Percentiles rank a stretch among this genome's conserved stretches.
phyloP scores from a whole-genome alignment of 1,140 invertebrate genomes.

The Temnothorax nylanderi region DNA sequence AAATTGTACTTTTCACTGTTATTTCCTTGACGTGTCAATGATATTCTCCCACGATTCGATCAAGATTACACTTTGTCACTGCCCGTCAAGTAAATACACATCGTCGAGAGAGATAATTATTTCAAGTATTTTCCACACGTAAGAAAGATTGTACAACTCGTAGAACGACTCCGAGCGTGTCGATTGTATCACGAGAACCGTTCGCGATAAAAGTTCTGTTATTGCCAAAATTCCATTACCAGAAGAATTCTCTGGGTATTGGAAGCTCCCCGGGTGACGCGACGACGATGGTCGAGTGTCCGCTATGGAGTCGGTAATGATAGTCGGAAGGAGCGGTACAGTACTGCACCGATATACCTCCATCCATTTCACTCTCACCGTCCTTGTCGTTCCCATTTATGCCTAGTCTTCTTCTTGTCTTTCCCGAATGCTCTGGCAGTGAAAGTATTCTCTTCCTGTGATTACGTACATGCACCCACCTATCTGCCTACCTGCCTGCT shows the following conservation, averaged over 20 bases:
- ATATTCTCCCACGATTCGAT: neutral
- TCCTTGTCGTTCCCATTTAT: constrained; percentile 55
- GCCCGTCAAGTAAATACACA: neutral
- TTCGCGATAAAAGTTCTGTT: neutral
- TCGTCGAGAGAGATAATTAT: neutral
- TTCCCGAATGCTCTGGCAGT: constrained; percentile 82
- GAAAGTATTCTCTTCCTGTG: constrained; percentile 85
- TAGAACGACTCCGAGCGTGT: neutral
- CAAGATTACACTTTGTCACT: constrained; percentile 32
- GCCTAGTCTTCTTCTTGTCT: constrained; percentile 74
- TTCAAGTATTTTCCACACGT: neutral
- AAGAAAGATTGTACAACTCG: neutral
- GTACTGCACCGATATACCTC: constrained; percentile 77
- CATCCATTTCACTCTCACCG: constrained; percentile 68
- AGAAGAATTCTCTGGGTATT: neutral
- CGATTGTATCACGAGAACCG: neutral
- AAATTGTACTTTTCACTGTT: neutral
- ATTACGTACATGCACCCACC: constrained; percentile 67
- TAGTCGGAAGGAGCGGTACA: constrained; percentile 73
- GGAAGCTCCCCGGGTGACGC: constrained; percentile 59
- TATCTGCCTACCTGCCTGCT: neutral
- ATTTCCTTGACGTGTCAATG: neutral
- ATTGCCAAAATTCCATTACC: neutral
- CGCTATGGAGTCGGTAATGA: constrained; percentile 69
- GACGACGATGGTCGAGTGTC: constrained; percentile 68